Evolutionary conservation across 2,888 invertebrate genomes (phyloP), one percentile per base, ranked within the genome.

Genomic region (Endomychus coccineus): DNA sequence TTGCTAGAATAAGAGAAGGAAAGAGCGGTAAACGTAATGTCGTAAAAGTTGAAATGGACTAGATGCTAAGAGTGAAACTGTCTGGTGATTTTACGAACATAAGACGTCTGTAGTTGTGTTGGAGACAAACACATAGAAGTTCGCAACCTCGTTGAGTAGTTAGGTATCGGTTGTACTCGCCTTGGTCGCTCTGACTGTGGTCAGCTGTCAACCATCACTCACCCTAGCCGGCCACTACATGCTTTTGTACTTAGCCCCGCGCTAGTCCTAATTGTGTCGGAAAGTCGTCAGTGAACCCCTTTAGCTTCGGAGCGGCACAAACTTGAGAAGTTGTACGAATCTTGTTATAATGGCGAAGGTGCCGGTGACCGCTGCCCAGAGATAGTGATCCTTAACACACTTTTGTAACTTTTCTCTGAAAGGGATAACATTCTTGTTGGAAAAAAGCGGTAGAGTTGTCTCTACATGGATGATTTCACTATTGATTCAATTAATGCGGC

Each of bases 231-330:
- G 59, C 64, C 61, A 55, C 62, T 64, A 67, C 66, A 67, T 58
- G 67, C 61, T 66, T 67, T 66, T 67, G 61, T 66, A 67, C 67
- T 67, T 67, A 67, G 66, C 59, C 61, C 60, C 58, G 51, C 54
- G 56, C 55, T 54, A 51, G 53, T 54, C 60, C 65, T 66, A 66
- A 65, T 66, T 66, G 64, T 61, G 62, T 60, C 59, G 62, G 62
- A 45, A 36, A n/a, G n/a, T n/a, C n/a, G n/a, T n/a, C n/a, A n/a
- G n/a, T n/a, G n/a, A n/a, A 43, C 43, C 43, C 35, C 43, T 34
- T 31, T 46, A 42, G 30, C 43, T 39, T 33, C 13, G 32, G 35
- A 55, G 55, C 55, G 57, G 56, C 55, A 51, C 48, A 46, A 6
- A n/a, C n/a, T n/a, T n/a, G n/a, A 6, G 21, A 19, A 19, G n/a